Evolutionary conservation across 2,113 vertebrate species (phyloP).

Genomic region (Theropithecus gelada): DNA sequence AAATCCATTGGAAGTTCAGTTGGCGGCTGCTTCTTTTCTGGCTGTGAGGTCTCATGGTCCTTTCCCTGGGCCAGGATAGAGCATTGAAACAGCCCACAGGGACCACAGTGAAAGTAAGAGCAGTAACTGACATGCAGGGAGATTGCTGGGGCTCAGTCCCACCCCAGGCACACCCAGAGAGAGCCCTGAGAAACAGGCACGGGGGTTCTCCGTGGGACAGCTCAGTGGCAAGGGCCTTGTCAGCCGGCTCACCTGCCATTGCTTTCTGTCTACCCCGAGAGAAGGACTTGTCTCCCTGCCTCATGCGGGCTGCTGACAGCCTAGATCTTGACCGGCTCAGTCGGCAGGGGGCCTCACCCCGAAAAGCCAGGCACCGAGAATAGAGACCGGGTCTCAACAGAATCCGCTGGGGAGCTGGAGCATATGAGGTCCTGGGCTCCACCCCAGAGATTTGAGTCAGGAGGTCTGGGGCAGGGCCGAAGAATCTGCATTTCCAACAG

Average conservation of each 20-base stretch:
- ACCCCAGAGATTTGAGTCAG: background rate
- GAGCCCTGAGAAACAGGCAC: no score
- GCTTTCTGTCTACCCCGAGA: accelerated
- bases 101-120: background rate
- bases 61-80: background rate
- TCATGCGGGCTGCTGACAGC: background rate
- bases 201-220: background rate
- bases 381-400: background rate
- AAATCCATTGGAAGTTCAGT: background rate
- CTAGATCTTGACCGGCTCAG: background rate
- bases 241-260: background rate
- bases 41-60: background rate
- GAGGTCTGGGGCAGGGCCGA: background rate
- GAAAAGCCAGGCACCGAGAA: background rate
- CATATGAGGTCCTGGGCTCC: background rate
- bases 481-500: background rate
- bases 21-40: background rate
- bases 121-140: background rate
- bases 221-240: background rate
- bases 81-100: background rate
- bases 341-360: background rate
- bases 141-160: background rate
- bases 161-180: background rate
- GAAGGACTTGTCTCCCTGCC: background rate
- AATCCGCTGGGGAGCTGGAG: background rate